Conservation (phyloP, 2,888 invertebrate genomes). For the Actias luna region DNA sequence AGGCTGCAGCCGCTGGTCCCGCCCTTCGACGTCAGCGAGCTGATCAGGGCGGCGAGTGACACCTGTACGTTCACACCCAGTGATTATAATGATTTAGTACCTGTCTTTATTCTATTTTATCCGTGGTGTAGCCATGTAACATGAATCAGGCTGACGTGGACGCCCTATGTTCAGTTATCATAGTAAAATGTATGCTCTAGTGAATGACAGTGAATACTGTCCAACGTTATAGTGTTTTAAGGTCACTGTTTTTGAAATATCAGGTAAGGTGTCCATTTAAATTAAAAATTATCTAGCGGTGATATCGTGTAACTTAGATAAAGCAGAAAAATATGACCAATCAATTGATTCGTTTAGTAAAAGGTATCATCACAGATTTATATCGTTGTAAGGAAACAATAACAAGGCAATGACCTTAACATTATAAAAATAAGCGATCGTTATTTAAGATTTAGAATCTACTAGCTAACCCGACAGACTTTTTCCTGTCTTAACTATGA, state of each 20-base stretch:
- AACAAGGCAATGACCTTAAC: background rate
- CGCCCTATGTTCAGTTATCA: no score
- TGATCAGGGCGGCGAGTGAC: constrained; percentile 32
- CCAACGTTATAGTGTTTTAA: background rate
- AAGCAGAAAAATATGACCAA: background rate
- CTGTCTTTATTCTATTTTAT: no score
- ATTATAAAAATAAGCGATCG: background rate
- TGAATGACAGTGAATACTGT: background rate
- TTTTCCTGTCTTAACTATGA: no score
- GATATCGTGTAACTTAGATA: no score
- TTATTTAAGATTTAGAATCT: background rate
- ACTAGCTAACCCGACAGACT: no score
- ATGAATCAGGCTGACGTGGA: no score
- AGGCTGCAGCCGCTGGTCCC: constrained; percentile 22
- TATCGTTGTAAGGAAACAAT: background rate
- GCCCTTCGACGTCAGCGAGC: constrained; percentile 32
- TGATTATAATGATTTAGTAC: background rate
- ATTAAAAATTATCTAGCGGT: no score
- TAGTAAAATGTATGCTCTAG: no score
- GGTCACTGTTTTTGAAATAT: no score
- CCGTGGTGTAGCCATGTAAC: no score
- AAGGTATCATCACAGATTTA: background rate
- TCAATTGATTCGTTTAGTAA: background rate
- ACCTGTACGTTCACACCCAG: constrained; percentile 27
- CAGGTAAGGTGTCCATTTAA: no score